phyloP scores from a whole-genome alignment of 2,113 vertebrate species.

The Pachyramphus minor region DNA sequence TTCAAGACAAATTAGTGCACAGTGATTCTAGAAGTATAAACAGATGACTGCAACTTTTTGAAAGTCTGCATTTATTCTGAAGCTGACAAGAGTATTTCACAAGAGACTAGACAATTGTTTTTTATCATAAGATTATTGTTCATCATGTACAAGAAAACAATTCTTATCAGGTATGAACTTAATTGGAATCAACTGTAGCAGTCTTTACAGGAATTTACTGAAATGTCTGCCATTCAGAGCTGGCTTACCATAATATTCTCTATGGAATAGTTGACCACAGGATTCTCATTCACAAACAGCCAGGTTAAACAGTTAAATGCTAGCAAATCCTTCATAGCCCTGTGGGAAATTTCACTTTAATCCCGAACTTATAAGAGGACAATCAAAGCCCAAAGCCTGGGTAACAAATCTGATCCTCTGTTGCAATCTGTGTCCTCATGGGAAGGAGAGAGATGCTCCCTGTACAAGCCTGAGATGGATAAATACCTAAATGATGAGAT shows the following conservation, averaged over 20 bases:
- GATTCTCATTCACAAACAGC: conserved; percentile 89
- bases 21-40: conserved; percentile 32
- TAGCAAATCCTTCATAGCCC: conserved; percentile 99
- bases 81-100: conserved; percentile 50
- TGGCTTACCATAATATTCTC: conserved; percentile 87
- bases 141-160: conserved; percentile 71
- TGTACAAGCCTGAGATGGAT: conserved; percentile 94
- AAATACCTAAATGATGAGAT: conserved; percentile 99
- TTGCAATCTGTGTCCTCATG: conserved; percentile 93
- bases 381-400: conserved; percentile 99
- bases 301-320: conserved; percentile 99
- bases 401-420: conserved; percentile 99
- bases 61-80: conserved; percentile 63
- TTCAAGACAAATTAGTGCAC: conserved; percentile 54
- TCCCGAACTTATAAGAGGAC: conserved; percentile 99
- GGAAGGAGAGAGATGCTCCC: conserved; percentile 91
- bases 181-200: conserved; percentile 78
- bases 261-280: conserved; percentile 88
- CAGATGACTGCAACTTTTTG: conserved; percentile 28
- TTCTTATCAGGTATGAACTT: conserved; percentile 70
- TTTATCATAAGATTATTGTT: conserved; percentile 60
- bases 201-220: conserved; percentile 73
- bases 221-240: conserved; percentile 80
- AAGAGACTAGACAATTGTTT: conserved; percentile 47
- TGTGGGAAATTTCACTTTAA: conserved; percentile 99